A percentile compares a stretch with the other conserved stretches of the same genome.
phyloP scores from a whole-genome alignment of 2,113 vertebrate species.

The Parus major region DNA sequence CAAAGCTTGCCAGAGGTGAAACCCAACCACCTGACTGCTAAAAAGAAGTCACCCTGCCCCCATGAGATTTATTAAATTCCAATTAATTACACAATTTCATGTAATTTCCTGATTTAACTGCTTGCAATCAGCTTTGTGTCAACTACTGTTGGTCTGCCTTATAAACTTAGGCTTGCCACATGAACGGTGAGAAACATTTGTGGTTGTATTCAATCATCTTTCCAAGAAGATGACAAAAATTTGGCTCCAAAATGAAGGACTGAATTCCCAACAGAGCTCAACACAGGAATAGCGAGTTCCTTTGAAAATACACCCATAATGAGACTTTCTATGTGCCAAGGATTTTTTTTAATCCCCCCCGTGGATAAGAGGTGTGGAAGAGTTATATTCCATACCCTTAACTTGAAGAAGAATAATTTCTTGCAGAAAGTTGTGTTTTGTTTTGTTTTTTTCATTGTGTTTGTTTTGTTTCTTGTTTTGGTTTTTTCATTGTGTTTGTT shows the following conservation, averaged over 20 bases:
- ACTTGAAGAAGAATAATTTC: background rate
- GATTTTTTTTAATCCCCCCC: background rate
- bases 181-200: accelerated
- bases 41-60: background rate
- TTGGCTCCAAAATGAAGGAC: background rate
- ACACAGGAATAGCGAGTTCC: background rate
- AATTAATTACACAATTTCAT: background rate
- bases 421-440: background rate
- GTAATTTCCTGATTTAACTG: background rate
- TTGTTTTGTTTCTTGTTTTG: background rate
- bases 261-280: background rate
- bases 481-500: background rate
- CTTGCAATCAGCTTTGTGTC: background rate
- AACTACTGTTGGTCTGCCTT: background rate
- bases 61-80: background rate
- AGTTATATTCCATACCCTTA: background rate
- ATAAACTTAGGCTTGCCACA: background rate
- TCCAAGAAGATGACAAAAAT: background rate
- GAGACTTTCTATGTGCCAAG: background rate
- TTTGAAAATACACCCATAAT: background rate
- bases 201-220: background rate
- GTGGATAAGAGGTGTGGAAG: background rate
- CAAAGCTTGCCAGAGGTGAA: background rate
- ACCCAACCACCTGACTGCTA: background rate
- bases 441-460: background rate